phyloP scores from a whole-genome alignment of 2,888 invertebrate species.

The Agrenia bidenticulata region DNA sequence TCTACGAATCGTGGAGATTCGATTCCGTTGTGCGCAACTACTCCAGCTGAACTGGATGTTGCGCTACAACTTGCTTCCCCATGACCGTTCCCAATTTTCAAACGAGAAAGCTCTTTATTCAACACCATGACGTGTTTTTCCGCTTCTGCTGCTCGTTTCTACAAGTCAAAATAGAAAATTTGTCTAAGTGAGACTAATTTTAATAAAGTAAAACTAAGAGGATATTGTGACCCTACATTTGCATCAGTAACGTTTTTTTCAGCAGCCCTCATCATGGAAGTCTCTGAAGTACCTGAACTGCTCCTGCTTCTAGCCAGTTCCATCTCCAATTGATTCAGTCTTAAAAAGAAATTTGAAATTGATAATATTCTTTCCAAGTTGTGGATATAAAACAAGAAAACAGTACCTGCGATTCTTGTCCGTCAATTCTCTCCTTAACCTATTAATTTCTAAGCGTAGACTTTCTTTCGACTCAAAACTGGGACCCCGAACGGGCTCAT shows the following conservation, averaged over 20 bases:
- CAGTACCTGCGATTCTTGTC: slow-evolving; percentile 47
- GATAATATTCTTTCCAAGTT: neutral
- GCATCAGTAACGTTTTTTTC: slow-evolving; percentile 34
- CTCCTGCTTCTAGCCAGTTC: slow-evolving; percentile 39
- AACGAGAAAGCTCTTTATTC: neutral
- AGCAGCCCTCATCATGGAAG: slow-evolving; percentile 31
- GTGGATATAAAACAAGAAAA: slow-evolving; percentile 7
- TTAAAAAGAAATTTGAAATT: slow-evolving; percentile 22
- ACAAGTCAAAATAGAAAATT: slow-evolving; percentile 54
- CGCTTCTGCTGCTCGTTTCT: slow-evolving; percentile 65
- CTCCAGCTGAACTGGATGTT: neutral
- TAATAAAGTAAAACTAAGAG: neutral
- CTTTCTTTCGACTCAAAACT: slow-evolving; percentile 40
- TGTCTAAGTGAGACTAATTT: neutral
- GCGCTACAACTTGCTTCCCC: neutral
- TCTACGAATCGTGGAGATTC: slow-evolving; percentile 2
- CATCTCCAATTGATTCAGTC: slow-evolving; percentile 41
- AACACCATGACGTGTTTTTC: slow-evolving; percentile 59
- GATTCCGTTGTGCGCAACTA: slow-evolving; percentile 14
- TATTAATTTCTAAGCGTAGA: slow-evolving; percentile 39
- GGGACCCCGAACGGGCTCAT: slow-evolving; percentile 31
- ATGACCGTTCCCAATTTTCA: slow-evolving; percentile 12
- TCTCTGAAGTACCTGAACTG: slow-evolving; percentile 31
- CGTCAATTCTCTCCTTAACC: slow-evolving; percentile 39
- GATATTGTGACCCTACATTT: slow-evolving; percentile 10